phyloP scores from a whole-genome alignment of 2,797 vertebrate genomes.

The Brachyrhaphis roseni region DNA sequence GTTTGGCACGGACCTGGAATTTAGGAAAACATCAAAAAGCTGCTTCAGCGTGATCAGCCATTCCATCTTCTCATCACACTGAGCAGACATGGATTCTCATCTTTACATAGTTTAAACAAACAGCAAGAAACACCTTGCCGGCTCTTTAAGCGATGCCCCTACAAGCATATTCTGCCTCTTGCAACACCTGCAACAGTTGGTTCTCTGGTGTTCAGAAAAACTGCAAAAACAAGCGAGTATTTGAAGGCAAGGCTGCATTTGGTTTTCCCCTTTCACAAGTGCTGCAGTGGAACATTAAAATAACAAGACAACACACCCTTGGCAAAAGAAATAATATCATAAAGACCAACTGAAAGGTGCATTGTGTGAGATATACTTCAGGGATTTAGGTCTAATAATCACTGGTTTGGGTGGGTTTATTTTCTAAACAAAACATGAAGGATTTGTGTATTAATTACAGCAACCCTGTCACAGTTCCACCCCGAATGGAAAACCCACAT shows the following conservation, averaged over 20 bases:
- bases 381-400: conserved; percentile 70
- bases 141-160: conserved; percentile 48
- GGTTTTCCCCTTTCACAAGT: conserved; percentile 75
- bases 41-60: conserved; percentile 54
- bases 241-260: conserved; percentile 65
- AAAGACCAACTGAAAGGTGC: conserved; percentile 66
- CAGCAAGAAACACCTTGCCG: conserved; percentile 52
- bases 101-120: conserved; percentile 57
- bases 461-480: conserved; percentile 51
- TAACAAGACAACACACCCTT: conserved; percentile 65
- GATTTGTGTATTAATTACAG: conserved; percentile 68
- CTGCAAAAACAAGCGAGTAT: conserved; percentile 62
- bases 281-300: conserved; percentile 68
- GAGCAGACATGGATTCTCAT: conserved; percentile 54
- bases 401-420: conserved; percentile 56
- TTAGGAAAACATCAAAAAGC: conserved; percentile 67
- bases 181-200: conserved; percentile 53
- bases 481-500: conserved; percentile 63
- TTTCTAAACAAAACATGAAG: conserved; percentile 77
- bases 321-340: conserved; percentile 42
- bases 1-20: conserved; percentile 58
- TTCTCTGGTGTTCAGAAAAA: conserved; percentile 51
- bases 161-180: conserved; percentile 55
- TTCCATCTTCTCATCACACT: conserved; percentile 59
- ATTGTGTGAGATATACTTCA: conserved; percentile 72